These are phyloP conservation scores for Leuciscus idus DNA, from an alignment of 2,113 vertebrate genomes.

Conservation along the genomic window DNA sequence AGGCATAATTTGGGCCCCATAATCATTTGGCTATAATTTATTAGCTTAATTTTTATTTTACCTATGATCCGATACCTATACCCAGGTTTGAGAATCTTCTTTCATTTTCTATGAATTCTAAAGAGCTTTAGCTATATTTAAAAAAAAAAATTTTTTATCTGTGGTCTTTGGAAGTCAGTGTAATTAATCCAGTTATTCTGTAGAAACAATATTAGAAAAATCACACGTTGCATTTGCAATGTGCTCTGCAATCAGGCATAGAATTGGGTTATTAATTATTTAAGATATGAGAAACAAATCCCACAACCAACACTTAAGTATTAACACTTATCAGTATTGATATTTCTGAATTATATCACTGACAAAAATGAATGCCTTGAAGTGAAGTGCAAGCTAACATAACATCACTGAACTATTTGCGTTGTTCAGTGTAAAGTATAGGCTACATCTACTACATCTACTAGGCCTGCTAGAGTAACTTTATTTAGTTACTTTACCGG, in stretches of 20 bases:
- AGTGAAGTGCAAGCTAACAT: background rate
- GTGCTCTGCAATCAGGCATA: background rate
- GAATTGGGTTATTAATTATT: background rate
- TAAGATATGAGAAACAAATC: background rate
- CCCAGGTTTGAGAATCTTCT: background rate
- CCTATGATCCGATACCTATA: background rate
- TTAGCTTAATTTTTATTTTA: background rate
- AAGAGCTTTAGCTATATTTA: background rate
- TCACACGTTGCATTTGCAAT: background rate
- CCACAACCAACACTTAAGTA: background rate
- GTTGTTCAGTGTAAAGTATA: background rate
- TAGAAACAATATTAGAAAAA: background rate
- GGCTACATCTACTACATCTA: background rate
- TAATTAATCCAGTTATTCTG: background rate
- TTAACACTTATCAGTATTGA: no score
- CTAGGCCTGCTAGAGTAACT: background rate
- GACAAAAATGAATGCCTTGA: background rate
- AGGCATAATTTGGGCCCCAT: background rate
- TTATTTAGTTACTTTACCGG: background rate
- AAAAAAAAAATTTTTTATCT: no score
- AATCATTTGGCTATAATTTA: background rate
- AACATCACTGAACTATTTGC: background rate
- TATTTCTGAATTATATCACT: background rate
- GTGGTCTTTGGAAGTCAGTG: background rate
- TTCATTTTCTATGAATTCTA: background rate